Evolutionary conservation across 2,797 vertebrate genomes (phyloP).

Genomic region (Cichlasoma orientale): DNA sequence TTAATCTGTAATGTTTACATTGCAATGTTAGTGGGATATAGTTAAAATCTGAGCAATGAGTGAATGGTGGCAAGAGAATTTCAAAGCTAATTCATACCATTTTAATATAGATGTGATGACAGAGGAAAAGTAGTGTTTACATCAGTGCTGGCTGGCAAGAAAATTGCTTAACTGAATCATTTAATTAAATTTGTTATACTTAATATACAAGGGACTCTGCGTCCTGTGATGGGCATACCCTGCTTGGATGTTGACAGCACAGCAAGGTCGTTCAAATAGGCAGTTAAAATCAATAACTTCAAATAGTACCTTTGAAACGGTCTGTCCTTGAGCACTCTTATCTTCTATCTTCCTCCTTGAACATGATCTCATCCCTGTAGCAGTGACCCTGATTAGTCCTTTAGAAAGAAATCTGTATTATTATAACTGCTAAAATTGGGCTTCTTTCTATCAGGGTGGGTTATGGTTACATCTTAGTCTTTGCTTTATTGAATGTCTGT

Average conservation of each 20-base stretch:
- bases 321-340: slow-evolving; percentile 40
- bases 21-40: background rate
- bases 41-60: background rate
- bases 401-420: background rate
- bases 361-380: slow-evolving; percentile 40
- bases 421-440: slow-evolving; percentile 3
- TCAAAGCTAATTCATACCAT: background rate
- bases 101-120: background rate
- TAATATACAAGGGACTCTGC: slow-evolving; percentile 2
- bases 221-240: background rate
- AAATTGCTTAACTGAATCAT: background rate
- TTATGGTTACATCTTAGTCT: background rate
- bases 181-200: background rate
- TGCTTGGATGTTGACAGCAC: background rate
- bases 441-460: background rate
- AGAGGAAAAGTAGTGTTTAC: background rate
- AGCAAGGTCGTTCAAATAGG: slow-evolving; percentile 26
- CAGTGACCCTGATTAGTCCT: slow-evolving; percentile 39
- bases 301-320: slow-evolving; percentile 29
- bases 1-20: background rate
- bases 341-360: slow-evolving; percentile 24
- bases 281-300: slow-evolving; percentile 39
- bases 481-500: background rate
- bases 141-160: background rate
- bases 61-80: background rate